These are phyloP conservation scores for Microcebus lehilahytsara DNA, from an alignment of 2,113 vertebrate species.

Conservation along the genomic window DNA sequence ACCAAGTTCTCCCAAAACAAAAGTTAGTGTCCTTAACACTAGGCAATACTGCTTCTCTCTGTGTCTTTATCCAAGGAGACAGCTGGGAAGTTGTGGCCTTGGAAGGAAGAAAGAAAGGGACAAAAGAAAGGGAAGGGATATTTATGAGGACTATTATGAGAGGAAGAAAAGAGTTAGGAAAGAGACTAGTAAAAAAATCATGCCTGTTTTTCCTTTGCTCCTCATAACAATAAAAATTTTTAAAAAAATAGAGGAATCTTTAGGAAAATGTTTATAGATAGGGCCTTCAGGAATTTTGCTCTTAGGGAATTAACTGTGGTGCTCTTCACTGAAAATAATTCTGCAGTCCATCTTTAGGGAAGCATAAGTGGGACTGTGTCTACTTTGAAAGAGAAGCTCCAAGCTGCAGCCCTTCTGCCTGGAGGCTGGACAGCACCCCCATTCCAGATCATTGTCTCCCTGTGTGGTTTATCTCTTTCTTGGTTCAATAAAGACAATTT, in stretches of 20 bases:
- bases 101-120: neutral
- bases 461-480: neutral
- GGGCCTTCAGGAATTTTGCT: conserved; percentile 6
- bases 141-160: neutral
- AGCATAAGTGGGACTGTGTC: neutral
- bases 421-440: neutral
- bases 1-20: neutral
- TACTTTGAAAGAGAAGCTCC: neutral
- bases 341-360: neutral
- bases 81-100: neutral
- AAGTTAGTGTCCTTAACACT: neutral
- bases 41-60: neutral
- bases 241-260: neutral
- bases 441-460: neutral
- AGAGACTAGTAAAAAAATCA: neutral
- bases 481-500: neutral
- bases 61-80: neutral
- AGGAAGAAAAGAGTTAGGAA: neutral
- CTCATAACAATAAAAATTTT: neutral
- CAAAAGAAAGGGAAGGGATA: neutral
- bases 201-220: conserved; percentile 35
- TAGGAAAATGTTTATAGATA: neutral
- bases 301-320: conserved; percentile 39
- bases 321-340: conserved; percentile 18
- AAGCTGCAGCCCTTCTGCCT: neutral